A percentile compares a stretch with the other conserved stretches of the same genome.
These are phyloP conservation scores for Sebastes iracundus DNA, from an alignment of 2,797 vertebrate genomes.

Conservation along the genomic window DNA sequence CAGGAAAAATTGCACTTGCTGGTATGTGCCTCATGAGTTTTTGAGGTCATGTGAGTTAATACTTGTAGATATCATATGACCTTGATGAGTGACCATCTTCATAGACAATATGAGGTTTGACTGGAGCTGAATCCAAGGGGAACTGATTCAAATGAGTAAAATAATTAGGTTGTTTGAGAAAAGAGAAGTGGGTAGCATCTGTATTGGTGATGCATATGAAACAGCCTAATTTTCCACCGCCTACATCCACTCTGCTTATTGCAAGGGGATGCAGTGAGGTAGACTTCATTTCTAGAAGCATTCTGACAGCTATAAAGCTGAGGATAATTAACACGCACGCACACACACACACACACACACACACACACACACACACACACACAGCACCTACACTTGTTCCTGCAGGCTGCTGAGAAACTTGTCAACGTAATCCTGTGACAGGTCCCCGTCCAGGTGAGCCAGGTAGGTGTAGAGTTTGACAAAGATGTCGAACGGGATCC, in stretches of 20 bases:
- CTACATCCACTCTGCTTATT: neutral
- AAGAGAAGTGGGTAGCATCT: neutral
- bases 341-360: neutral
- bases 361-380: neutral
- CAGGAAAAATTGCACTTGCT: neutral
- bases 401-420: conserved; percentile 80
- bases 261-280: neutral
- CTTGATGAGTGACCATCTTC: neutral
- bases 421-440: conserved; percentile 68
- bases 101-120: neutral
- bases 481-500: conserved; percentile 85
- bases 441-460: conserved; percentile 84
- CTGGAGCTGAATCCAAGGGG: neutral
- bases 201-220: neutral
- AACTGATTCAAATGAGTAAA: conserved; percentile 10
- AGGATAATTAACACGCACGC: neutral
- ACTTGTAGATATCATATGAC: neutral
- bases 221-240: neutral
- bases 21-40: neutral
- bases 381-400: conserved; percentile 80
- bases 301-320: neutral
- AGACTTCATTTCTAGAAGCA: neutral
- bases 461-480: conserved; percentile 87
- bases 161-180: conserved; percentile 2
- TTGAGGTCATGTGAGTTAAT: neutral